A percentile compares a stretch with the other conserved stretches of the same genome.
These are phyloP conservation scores for Hydrophis major DNA, from an alignment of 2,797 vertebrate species.

Conservation along the genomic window DNA sequence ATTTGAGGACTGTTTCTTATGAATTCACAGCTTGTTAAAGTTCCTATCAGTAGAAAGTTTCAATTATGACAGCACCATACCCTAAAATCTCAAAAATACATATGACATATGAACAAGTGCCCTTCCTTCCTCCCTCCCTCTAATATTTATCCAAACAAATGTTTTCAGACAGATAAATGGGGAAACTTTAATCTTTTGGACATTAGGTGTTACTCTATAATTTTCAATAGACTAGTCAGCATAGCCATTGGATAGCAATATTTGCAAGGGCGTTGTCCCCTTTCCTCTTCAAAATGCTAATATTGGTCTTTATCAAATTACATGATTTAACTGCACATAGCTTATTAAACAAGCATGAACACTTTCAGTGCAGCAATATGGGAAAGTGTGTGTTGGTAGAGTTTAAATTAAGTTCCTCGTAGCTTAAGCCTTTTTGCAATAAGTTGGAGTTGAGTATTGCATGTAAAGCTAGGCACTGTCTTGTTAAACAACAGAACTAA, in stretches of 20 bases:
- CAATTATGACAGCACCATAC: not conserved
- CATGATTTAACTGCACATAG: not conserved
- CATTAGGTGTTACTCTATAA: not conserved
- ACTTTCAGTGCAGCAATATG: not conserved
- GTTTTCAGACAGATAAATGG: not conserved
- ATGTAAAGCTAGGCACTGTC: not conserved
- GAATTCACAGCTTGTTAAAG: not conserved
- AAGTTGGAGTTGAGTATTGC: not conserved
- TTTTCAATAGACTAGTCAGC: not conserved
- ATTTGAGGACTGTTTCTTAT: not conserved
- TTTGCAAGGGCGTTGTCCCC: not conserved
- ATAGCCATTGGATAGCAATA: not conserved
- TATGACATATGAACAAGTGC: not conserved
- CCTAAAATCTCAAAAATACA: too few species aligned
- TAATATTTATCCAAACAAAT: not conserved
- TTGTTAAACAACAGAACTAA: not conserved
- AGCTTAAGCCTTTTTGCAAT: not conserved
- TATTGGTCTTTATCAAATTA: not conserved
- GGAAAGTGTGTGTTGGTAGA: not conserved
- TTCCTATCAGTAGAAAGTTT: not conserved
- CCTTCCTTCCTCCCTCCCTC: not conserved
- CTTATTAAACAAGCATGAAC: not conserved
- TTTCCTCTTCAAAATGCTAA: not conserved
- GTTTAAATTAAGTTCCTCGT: not conserved
- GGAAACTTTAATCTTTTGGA: not conserved